Conservation (phyloP, 2,797 vertebrate species). For the Propithecus deckenii region DNA sequence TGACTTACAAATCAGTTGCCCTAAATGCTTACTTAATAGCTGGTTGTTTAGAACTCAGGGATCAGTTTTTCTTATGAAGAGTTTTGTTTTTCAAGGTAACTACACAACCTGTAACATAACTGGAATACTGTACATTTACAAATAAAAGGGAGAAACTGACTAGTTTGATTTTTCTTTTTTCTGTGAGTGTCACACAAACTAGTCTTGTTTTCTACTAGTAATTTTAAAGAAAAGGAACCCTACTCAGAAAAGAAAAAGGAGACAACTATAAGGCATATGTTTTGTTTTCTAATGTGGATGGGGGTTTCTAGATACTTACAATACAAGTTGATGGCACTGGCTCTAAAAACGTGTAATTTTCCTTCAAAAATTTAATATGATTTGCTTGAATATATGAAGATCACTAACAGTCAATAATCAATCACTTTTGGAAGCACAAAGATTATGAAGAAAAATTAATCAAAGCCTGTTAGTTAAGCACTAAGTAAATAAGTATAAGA, state of each 20-base stretch:
- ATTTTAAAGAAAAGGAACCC: neutral
- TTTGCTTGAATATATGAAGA: neutral
- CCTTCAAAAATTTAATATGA: neutral
- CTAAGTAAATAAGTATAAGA: neutral
- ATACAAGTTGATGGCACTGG: neutral
- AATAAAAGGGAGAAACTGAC: neutral
- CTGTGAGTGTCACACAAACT: neutral
- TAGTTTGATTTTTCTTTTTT: too few species aligned
- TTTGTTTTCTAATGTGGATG: neutral
- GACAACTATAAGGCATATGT: neutral
- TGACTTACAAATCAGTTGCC: neutral
- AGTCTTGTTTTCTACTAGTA: neutral
- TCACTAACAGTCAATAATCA: neutral
- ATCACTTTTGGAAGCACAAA: conserved; percentile 5
- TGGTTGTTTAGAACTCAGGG: neutral
- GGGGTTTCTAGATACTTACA: neutral
- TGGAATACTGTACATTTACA: neutral
- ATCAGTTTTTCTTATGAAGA: neutral
- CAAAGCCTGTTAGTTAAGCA: neutral
- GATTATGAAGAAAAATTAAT: conserved; percentile 7
- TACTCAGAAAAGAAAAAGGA: neutral
- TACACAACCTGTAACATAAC: neutral
- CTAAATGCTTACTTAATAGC: neutral
- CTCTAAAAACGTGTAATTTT: conserved; percentile 29
- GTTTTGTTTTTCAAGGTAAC: conserved; percentile 24